A percentile compares a stretch with the other conserved stretches of the same genome.
These are phyloP conservation scores for Papilio protenor DNA, from an alignment of 2,888 invertebrate genomes.

Conservation along the genomic window DNA sequence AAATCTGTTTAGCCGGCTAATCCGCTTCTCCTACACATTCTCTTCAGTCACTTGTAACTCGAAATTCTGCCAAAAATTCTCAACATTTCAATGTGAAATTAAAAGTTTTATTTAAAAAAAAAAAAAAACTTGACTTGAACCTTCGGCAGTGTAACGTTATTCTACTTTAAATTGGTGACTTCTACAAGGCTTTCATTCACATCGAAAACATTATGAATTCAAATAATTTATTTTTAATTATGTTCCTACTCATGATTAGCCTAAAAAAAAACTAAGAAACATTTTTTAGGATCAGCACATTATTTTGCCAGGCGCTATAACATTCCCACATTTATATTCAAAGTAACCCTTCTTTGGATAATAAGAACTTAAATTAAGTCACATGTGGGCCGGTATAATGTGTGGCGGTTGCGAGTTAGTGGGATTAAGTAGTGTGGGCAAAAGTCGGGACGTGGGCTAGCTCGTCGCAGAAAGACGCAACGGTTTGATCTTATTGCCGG, in stretches of 20 bases:
- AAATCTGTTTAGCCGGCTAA: constrained; percentile 26
- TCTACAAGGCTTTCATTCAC: no score
- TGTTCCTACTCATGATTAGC: not conserved
- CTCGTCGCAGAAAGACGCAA: constrained; percentile 49
- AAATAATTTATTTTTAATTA: no score
- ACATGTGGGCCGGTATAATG: constrained; percentile 18
- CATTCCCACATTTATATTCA: constrained; percentile 13
- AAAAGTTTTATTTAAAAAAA: not conserved
- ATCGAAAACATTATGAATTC: no score
- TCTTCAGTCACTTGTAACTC: constrained; percentile 19
- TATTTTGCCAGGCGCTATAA: not conserved
- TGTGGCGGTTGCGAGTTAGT: constrained; percentile 37
- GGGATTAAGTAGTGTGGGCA: constrained; percentile 34
- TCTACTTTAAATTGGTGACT: no score
- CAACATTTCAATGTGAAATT: not conserved
- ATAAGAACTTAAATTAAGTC: constrained; percentile 37
- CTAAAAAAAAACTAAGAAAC: not conserved
- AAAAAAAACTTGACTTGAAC: not conserved
- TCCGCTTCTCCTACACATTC: not conserved
- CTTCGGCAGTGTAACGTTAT: no score
- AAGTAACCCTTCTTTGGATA: constrained; percentile 25
- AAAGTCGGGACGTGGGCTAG: constrained; percentile 24
- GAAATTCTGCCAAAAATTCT: constrained; percentile 6
- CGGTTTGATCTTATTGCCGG: constrained; percentile 29
- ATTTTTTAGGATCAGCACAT: not conserved